Conservation (phyloP, 1,140 invertebrate species). For the Drosophila equinoxialis region DNA sequence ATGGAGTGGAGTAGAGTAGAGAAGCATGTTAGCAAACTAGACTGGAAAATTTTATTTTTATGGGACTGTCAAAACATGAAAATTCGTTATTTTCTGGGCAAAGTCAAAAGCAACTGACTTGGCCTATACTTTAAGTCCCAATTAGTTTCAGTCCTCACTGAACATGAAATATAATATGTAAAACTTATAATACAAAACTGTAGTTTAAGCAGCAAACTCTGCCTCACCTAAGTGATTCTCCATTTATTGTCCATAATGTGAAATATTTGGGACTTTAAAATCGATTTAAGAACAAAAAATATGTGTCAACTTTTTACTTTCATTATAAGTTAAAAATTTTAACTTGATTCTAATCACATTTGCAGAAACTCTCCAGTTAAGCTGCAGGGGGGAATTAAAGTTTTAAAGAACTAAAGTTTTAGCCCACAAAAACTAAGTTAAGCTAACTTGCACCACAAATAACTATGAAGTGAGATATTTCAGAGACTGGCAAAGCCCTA, state of each 20-base stretch:
- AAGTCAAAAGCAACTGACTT: no score
- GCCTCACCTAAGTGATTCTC: no score
- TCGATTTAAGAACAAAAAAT: neutral
- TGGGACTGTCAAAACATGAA: no score
- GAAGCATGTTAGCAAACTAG: neutral
- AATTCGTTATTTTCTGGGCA: no score
- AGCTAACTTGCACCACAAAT: conserved; percentile 57
- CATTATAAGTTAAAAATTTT: conserved; percentile 1
- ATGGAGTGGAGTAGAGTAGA: neutral
- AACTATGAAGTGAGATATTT: conserved; percentile 39
- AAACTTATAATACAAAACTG: no score
- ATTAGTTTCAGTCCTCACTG: no score
- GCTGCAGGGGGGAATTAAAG: conserved; percentile 34
- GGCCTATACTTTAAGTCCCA: no score
- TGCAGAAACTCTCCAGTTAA: neutral
- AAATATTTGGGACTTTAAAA: no score
- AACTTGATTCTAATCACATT: conserved; percentile 49
- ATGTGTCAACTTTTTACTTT: neutral
- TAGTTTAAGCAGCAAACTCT: no score
- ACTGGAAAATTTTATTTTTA: neutral
- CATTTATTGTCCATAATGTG: no score
- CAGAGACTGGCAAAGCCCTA: conserved; percentile 2
- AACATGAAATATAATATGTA: no score
- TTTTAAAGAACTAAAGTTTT: conserved; percentile 35
- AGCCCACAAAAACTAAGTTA: conserved; percentile 56